Evolutionary conservation across 2,888 invertebrate species (phyloP).

Genomic region (Resseliella maxima): DNA sequence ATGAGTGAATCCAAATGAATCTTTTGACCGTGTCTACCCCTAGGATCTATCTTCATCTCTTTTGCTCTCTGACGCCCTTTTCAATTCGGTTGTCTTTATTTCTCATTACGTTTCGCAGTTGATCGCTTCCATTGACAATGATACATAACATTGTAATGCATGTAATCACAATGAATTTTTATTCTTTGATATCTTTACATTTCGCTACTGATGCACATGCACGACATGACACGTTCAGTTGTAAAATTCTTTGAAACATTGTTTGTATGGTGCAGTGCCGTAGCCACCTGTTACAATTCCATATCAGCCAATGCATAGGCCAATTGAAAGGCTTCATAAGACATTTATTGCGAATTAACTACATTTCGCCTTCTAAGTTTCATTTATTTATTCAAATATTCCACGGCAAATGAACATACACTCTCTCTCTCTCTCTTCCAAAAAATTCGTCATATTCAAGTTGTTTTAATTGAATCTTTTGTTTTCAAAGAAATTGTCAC

Average conservation of each 20-base stretch:
- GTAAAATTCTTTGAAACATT: background rate
- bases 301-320: background rate
- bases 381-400: too few relatives aligned
- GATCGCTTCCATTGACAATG: background rate
- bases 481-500: too few relatives aligned
- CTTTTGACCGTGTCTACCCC: too few relatives aligned
- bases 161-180: background rate
- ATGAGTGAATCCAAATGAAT: too few relatives aligned
- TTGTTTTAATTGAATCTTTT: too few relatives aligned
- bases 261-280: background rate
- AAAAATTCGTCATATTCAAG: too few relatives aligned
- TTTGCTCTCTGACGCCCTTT: background rate
- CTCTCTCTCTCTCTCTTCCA: background rate
- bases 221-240: background rate
- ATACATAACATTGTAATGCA: background rate
- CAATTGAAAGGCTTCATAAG: conserved; percentile 17
- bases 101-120: background rate
- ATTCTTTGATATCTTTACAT: background rate
- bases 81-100: background rate
- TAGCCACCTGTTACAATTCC: background rate
- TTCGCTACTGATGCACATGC: background rate
- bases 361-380: background rate
- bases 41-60: background rate
- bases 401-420: too few relatives aligned
- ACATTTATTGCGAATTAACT: conserved; percentile 38